Evolutionary conservation across 2,888 invertebrate genomes (phyloP), one percentile per base, ranked within the genome.

Genomic region (Azorinus chamasolen): DNA sequence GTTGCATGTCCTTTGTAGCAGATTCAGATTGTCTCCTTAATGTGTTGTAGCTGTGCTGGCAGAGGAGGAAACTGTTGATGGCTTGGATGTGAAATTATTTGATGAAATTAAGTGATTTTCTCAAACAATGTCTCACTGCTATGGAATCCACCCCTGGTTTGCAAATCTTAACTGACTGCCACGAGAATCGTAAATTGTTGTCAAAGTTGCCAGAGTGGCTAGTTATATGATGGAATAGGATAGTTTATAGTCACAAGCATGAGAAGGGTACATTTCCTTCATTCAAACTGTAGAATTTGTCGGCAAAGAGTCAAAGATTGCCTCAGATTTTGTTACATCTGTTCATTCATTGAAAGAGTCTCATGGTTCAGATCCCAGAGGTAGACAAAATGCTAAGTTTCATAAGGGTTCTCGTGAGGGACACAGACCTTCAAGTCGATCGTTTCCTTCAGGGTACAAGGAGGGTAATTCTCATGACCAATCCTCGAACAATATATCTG

Each of bases 151-250:
- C 64, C 20, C 53, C 64, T 27, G 41, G 32, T 24, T 46, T 75
- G 0, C 20, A 25, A 14, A 25, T 62, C 32, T 37, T 79, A 0
- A 39, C 74, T 45, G 77, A 82, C 50, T 68, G 68, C 14, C 24
- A 53, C 22, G 75, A 82, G 46, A 82, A 82, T 45, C 53, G 74
- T 41, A 82, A 72, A 37, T 32, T 75, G 0, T 41, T 82, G 0
- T 6, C 14, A 8, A 82, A 78, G 48, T 66, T 78, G n/a, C 75
- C 75, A 14, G 68, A 73, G 14, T 77, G 72, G 75, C 3, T 75
- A 22, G 53, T 59, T 4, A 24, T 46, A 20, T 24, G 64, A 59
- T 75, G 69, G 69, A 27, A 10, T 8, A 62, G 75, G 16, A 64
- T 75, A 14, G 75, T 68, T 8, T 32, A 18, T 18, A 24, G 25